Evolutionary conservation across 2,797 vertebrate genomes (phyloP), one percentile per base, ranked within the genome.

Genomic region (Furcifer pardalis): DNA sequence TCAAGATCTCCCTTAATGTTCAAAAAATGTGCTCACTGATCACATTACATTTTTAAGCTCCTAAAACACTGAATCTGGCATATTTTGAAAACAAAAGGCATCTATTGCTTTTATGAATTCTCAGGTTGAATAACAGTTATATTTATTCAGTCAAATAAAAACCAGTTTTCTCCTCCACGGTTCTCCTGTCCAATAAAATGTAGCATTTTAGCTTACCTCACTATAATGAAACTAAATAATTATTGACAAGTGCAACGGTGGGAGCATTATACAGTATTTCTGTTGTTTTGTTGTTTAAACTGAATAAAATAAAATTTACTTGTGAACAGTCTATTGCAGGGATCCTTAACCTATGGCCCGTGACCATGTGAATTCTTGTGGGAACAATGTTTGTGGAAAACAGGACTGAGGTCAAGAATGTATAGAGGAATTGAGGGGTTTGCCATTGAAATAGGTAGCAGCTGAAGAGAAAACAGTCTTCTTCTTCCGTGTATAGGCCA

Each of bases 141-240:
- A 80, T 91, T 93, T 94, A 85, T 91, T 93, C 92, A 44, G 59
- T 42, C 68, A 81, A 81, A 35, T 81, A 5, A 42, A 81, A 71
- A 71, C 49, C 35, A 71, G 2, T 40, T 77, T 77, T 62, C 35
- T 40, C 23, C 37, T 60, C 32, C 37, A 17, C 25, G 2, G n/a
- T 35, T 59, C 37, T 27, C 4, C 49, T 21, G 15, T 59, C 44
- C 17, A 19, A 69, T 35, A 68, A 30, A 27, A 21, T 68, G 23
- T 25, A 40, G 52, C 37, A 42, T 30, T 71, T 59, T 25, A n/a
- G 49, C 35, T n/a, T 81, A 42, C 30, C 19, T 40, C 68, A 71
- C 2, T 59, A 27, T 52, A 32, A 42, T 44, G 32, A 69, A 56
- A 35, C n/a, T 52, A 37, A 13, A 79, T 35, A 12, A 5, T 32